Conservation (phyloP, 1,140 invertebrate species). For the Calliopsis andreniformis region DNA sequence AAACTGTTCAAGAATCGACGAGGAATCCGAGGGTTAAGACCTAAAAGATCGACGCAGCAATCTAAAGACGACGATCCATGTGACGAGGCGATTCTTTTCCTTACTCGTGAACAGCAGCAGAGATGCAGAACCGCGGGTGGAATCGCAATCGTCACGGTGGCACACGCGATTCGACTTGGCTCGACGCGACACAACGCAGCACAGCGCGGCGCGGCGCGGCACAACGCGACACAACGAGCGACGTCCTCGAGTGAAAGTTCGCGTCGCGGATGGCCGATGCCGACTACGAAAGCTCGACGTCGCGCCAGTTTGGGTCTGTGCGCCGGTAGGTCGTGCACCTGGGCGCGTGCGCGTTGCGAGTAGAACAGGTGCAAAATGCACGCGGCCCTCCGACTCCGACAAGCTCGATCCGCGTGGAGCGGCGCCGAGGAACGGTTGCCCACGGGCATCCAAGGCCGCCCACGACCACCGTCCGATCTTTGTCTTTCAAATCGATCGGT, state of each 20-base stretch:
- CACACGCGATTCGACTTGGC: too few relatives aligned
- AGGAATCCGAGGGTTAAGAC: too few relatives aligned
- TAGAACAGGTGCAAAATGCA: constrained; percentile 59
- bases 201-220: constrained; percentile 11
- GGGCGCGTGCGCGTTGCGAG: constrained; percentile 74
- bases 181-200: neutral
- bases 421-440: constrained; percentile 47
- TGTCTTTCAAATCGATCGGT: too few relatives aligned
- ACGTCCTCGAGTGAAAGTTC: constrained; percentile 63
- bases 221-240: constrained; percentile 15
- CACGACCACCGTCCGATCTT: too few relatives aligned
- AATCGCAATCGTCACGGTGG: too few relatives aligned
- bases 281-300: constrained; percentile 78
- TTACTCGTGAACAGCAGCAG: too few relatives aligned
- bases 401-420: constrained; percentile 40
- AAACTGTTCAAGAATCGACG: too few relatives aligned
- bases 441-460: neutral
- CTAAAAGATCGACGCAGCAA: too few relatives aligned
- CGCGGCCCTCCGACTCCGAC: constrained; percentile 45
- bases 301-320: constrained; percentile 70
- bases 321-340: constrained; percentile 71
- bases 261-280: constrained; percentile 78
- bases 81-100: too few relatives aligned
- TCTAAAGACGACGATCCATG: too few relatives aligned
- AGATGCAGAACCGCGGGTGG: too few relatives aligned